Percentiles rank a stretch among this genome's conserved stretches.
Evolutionary conservation across 2,797 vertebrate species (phyloP).

Genomic region (Kryptolebias ocellatus): DNA sequence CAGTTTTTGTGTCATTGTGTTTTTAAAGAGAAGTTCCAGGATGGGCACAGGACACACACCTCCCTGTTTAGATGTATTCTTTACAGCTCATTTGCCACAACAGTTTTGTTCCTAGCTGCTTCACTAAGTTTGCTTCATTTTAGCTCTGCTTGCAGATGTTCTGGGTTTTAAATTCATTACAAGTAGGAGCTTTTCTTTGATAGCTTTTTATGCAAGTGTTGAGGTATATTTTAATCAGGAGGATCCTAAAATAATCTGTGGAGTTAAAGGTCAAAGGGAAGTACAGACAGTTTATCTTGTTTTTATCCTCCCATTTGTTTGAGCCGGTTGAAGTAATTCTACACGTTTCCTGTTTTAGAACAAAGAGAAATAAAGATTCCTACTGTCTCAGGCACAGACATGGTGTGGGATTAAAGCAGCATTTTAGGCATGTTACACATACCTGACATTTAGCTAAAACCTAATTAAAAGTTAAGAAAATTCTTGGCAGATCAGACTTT

Average conservation of each 20-base stretch:
- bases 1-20: conserved; percentile 44
- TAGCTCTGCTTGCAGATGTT: neutral
- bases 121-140: conserved; percentile 49
- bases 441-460: neutral
- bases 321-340: conserved; percentile 5
- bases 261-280: conserved; percentile 21
- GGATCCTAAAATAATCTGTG: conserved; percentile 1
- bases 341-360: conserved; percentile 32
- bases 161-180: neutral
- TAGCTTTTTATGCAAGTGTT: neutral
- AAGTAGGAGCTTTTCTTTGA: conserved; percentile 8
- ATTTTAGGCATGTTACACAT: no score
- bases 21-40: conserved; percentile 24
- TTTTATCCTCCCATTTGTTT: conserved; percentile 29
- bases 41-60: conserved; percentile 27
- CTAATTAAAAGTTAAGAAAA: no score
- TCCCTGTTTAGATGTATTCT: conserved; percentile 70
- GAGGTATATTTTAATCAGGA: conserved; percentile 18
- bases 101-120: conserved; percentile 39
- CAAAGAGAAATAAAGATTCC: neutral
- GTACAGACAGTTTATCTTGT: conserved; percentile 11
- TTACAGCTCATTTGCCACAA: neutral
- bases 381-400: no score
- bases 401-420: no score
- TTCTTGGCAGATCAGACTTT: no score